Percentiles rank a stretch among this genome's conserved stretches.
phyloP scores from a whole-genome alignment of 35 echinoderm and acorn worm species.

The Apostichopus japonicus region DNA sequence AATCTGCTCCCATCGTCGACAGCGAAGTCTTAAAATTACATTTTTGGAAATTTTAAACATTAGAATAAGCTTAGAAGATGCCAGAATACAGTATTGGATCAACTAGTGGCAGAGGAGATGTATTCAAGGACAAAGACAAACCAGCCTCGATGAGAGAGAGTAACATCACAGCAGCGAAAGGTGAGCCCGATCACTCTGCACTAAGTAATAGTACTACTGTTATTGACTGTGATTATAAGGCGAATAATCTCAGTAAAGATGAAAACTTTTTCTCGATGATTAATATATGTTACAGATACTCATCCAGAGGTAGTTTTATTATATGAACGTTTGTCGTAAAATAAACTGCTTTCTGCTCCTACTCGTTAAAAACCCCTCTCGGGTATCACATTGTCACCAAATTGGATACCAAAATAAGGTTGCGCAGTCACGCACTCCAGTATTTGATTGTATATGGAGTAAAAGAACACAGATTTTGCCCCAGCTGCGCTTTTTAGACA shows the following conservation, averaged over 20 bases:
- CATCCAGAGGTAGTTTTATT: too few species aligned
- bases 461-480: too few species aligned
- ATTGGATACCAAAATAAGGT: too few species aligned
- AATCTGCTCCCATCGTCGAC: constrained; percentile 26
- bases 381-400: too few species aligned
- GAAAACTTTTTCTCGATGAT: too few species aligned
- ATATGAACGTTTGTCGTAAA: too few species aligned
- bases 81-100: constrained; percentile 5
- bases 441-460: too few species aligned
- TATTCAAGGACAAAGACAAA: constrained; percentile 92
- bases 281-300: too few species aligned
- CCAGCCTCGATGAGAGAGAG: constrained; percentile 78
- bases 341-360: too few species aligned
- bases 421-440: too few species aligned
- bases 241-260: not conserved
- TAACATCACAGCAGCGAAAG: constrained; percentile 96
- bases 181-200: constrained; percentile 26
- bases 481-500: too few species aligned
- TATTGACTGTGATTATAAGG: not conserved
- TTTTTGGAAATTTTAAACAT: not conserved
- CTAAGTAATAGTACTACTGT: not conserved
- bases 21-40: not conserved
- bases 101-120: constrained; percentile 16
- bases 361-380: too few species aligned
- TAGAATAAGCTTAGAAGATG: not conserved